A percentile compares a stretch with the other conserved stretches of the same genome.
These are phyloP conservation scores for Bolinopsis microptera DNA, from an alignment of 37 sponge, comb jelly and placozoan species.

Conservation along the genomic window DNA sequence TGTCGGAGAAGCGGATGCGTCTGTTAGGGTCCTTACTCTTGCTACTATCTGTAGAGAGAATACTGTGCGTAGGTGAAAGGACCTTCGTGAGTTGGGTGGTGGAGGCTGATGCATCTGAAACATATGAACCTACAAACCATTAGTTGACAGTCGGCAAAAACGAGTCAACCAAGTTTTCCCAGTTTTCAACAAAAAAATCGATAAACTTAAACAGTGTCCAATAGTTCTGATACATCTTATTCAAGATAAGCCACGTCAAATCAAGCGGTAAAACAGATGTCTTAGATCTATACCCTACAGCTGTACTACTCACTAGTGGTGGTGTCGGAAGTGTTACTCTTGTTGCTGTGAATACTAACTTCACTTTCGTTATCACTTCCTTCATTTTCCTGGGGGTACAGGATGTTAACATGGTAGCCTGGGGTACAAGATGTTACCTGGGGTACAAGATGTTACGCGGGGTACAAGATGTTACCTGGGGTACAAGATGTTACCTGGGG, in stretches of 20 bases:
- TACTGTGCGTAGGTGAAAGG: slow-evolving; percentile 20
- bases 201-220: too few species aligned
- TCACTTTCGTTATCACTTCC: slow-evolving; percentile 53
- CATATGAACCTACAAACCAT: slow-evolving; percentile 10
- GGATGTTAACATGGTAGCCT: too few species aligned
- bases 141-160: neutral
- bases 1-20: slow-evolving; percentile 38
- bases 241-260: too few species aligned
- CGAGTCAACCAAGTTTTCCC: too few species aligned
- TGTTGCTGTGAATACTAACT: slow-evolving; percentile 34
- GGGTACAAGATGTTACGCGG: too few species aligned
- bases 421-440: too few species aligned
- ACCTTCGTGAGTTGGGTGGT: neutral
- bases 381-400: neutral
- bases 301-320: slow-evolving; percentile 47
- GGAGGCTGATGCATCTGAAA: slow-evolving; percentile 14
- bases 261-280: too few species aligned
- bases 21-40: slow-evolving; percentile 39
- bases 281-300: too few species aligned
- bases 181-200: too few species aligned
- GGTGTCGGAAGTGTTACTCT: neutral
- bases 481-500: too few species aligned
- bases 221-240: too few species aligned
- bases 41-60: slow-evolving; percentile 26
- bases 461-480: too few species aligned